Percentiles rank a stretch among this genome's conserved stretches.
These are phyloP conservation scores for Acanthaster planci DNA, from an alignment of 35 echinoderm and acorn worm genomes.

Conservation along the genomic window DNA sequence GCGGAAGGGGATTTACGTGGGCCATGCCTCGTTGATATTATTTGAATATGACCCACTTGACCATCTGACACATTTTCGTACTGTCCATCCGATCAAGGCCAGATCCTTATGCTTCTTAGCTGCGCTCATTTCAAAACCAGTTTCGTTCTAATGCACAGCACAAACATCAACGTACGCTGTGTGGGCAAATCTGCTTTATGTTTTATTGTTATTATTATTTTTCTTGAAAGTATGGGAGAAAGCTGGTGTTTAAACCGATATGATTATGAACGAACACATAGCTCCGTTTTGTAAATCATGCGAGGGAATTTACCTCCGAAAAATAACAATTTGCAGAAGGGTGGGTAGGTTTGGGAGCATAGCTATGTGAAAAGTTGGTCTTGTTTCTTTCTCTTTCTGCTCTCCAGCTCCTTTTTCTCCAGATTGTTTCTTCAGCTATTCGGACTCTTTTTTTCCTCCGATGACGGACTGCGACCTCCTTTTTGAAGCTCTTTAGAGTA, in stretches of 20 bases:
- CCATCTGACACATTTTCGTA: too few relatives aligned
- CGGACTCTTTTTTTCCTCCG: neutral
- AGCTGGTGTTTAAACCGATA: neutral
- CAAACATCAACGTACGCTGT: neutral
- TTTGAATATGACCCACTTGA: too few relatives aligned
- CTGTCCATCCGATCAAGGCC: too few relatives aligned
- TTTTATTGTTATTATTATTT: too few relatives aligned
- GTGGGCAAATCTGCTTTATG: neutral
- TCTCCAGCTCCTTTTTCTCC: neutral
- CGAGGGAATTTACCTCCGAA: neutral
- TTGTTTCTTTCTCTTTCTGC: too few relatives aligned
- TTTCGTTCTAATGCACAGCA: neutral
- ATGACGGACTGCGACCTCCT: neutral
- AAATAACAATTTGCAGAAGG: neutral
- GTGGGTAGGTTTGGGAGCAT: too few relatives aligned
- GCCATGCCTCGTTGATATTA: too few relatives aligned
- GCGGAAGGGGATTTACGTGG: too few relatives aligned
- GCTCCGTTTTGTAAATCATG: neutral
- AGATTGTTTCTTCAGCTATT: neutral
- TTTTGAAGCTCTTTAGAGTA: neutral
- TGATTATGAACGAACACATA: neutral
- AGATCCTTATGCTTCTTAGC: too few relatives aligned
- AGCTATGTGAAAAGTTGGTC: too few relatives aligned
- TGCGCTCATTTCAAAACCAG: neutral
- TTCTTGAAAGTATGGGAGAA: neutral